phyloP scores from a whole-genome alignment of 2,113 vertebrate species.

The Chionis minor region DNA sequence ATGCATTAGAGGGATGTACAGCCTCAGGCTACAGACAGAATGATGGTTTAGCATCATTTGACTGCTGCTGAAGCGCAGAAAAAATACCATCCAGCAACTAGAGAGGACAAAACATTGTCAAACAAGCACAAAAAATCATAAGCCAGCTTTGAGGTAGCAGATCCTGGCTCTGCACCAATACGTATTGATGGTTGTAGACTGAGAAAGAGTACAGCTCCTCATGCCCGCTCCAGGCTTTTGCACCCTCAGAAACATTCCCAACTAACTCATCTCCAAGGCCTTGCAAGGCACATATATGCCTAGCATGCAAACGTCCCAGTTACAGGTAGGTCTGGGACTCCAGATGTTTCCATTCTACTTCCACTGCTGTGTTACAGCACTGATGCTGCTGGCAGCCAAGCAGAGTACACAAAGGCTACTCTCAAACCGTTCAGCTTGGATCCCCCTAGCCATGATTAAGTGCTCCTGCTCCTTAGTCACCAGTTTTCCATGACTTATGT shows the following conservation, averaged over 20 bases:
- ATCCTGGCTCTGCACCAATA: background rate
- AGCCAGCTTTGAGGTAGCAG: background rate
- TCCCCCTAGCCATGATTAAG: background rate
- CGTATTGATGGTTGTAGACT: background rate
- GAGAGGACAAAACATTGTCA: background rate
- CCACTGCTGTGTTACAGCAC: background rate
- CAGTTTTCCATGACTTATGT: background rate
- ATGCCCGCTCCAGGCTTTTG: background rate
- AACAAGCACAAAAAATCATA: background rate
- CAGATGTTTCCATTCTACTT: background rate
- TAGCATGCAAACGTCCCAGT: background rate
- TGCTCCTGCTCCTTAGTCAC: background rate
- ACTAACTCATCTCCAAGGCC: background rate
- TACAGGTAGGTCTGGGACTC: background rate
- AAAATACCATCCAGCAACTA: background rate
- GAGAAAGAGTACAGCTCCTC: background rate
- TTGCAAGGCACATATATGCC: background rate
- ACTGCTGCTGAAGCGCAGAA: background rate
- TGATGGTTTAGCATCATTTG: background rate
- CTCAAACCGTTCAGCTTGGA: background rate
- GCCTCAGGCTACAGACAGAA: background rate
- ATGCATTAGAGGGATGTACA: background rate
- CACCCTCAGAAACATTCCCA: background rate
- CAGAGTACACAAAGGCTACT: background rate
- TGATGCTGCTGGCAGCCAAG: background rate